These are phyloP conservation scores for Choloepus hoffmanni DNA, from an alignment of 2,113 vertebrate genomes.

Conservation along the genomic window DNA sequence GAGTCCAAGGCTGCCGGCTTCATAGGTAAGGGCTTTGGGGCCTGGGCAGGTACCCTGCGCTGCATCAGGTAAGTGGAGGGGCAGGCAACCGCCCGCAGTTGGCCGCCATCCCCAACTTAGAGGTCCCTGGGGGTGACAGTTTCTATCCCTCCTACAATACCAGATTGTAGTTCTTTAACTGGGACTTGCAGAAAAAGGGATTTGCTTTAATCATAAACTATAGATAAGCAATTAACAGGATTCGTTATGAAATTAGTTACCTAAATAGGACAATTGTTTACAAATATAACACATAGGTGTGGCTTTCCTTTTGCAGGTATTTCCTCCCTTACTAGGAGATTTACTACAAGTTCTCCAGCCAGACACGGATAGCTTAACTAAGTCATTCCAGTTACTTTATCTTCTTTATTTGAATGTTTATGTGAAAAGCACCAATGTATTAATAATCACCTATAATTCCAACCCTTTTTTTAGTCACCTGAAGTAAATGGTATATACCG, in stretches of 20 bases:
- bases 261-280: neutral
- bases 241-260: neutral
- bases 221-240: neutral
- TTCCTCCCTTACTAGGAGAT: neutral
- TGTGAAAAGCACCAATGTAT: conserved; percentile 38
- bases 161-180: neutral
- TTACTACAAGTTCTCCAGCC: neutral
- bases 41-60: neutral
- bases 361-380: neutral
- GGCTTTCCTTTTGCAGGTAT: neutral
- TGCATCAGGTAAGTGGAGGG: neutral
- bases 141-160: neutral
- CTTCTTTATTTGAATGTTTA: conserved; percentile 24
- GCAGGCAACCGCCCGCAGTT: neutral
- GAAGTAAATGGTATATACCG: neutral
- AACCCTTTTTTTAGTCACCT: neutral
- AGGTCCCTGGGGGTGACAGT: neutral
- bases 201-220: conserved; percentile 2
- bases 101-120: neutral
- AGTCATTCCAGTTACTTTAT: neutral
- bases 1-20: neutral
- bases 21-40: neutral
- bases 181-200: neutral
- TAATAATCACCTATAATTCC: neutral
- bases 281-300: neutral